Evolutionary conservation across 1,140 invertebrate species (phyloP).

Genomic region (Lineus longissimus): DNA sequence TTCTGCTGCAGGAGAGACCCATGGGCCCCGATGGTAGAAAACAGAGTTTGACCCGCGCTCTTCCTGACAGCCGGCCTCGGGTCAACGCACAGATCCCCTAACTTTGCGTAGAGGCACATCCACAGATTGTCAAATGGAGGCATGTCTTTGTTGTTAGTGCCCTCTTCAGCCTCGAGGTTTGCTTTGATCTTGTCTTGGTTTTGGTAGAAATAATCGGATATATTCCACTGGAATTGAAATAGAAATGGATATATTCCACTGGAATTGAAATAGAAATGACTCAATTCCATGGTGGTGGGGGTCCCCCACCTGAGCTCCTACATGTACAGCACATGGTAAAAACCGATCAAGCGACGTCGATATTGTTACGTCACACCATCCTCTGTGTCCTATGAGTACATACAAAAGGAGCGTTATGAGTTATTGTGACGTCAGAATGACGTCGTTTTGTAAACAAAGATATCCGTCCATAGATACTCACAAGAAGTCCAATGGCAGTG

Average conservation of each 20-base stretch:
- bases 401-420: too few relatives aligned
- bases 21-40: conserved; percentile 95
- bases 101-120: conserved; percentile 88
- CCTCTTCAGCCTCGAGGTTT: conserved; percentile 28
- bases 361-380: too few relatives aligned
- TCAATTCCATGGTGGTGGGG: conserved; percentile 63
- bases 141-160: conserved; percentile 30
- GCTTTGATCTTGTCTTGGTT: conserved; percentile 77
- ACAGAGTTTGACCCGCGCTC: conserved; percentile 96
- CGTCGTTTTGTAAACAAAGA: too few relatives aligned
- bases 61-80: conserved; percentile 90
- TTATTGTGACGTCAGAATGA: too few relatives aligned
- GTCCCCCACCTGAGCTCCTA: background rate
- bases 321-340: too few relatives aligned
- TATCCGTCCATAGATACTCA: too few relatives aligned
- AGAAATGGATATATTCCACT: conserved; percentile 70
- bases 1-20: conserved; percentile 75
- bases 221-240: conserved; percentile 77
- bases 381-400: too few relatives aligned
- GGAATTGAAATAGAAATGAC: conserved; percentile 31
- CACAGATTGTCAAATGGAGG: conserved; percentile 88
- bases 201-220: conserved; percentile 94
- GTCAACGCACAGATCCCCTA: conserved; percentile 93
- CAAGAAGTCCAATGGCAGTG: conserved; percentile 95
- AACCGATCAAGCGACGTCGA: too few relatives aligned